Evolutionary conservation across 2,113 vertebrate species (phyloP).

Genomic region (Microcebus lehilahytsara): DNA sequence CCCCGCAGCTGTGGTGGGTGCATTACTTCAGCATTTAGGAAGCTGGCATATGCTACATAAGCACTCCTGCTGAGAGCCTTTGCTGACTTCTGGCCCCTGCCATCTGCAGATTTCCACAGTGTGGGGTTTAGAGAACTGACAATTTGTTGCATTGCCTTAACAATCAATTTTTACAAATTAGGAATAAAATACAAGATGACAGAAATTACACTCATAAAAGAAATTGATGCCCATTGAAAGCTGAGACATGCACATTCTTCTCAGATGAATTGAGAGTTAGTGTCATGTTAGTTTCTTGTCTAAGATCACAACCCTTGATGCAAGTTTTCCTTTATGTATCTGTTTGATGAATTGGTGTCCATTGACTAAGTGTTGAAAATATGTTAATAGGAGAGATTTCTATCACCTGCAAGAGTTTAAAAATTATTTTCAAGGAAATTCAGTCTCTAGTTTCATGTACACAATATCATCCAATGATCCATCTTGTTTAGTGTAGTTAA

Average conservation of each 20-base stretch:
- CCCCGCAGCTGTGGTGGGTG: neutral
- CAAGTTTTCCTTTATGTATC: neutral
- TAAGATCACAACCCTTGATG: neutral
- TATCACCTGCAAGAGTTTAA: neutral
- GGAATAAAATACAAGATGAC: conserved; percentile 37
- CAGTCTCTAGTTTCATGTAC: neutral
- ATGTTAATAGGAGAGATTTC: neutral
- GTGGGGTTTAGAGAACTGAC: neutral
- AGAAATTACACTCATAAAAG: neutral
- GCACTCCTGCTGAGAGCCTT: neutral
- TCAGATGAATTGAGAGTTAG: neutral
- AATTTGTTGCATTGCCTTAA: conserved; percentile 16
- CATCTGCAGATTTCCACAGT: conserved; percentile 37
- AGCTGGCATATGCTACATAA: neutral
- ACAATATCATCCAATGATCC: neutral
- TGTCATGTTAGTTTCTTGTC: neutral
- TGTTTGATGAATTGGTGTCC: neutral
- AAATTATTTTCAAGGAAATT: neutral
- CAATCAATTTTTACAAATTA: neutral
- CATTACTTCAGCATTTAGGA: neutral
- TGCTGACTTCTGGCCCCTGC: neutral
- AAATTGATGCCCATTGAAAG: neutral
- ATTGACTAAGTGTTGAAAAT: neutral
- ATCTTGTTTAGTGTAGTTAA: neutral
- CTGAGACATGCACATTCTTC: neutral